These are phyloP conservation scores for Drosophila lacteicornis DNA, from an alignment of 1,140 invertebrate species.

Conservation along the genomic window DNA sequence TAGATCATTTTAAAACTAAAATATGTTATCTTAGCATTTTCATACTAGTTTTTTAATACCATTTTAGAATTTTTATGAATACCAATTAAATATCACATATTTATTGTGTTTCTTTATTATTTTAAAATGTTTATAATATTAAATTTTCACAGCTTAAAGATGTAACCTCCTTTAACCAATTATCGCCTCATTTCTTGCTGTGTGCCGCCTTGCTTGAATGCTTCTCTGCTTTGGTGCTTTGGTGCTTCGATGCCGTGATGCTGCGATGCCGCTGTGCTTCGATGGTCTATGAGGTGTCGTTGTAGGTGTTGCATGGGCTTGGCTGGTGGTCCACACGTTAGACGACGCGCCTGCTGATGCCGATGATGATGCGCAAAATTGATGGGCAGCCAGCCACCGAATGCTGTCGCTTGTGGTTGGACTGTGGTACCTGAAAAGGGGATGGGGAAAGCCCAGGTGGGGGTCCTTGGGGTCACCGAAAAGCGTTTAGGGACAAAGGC, in stretches of 20 bases:
- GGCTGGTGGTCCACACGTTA: conserved; percentile 78
- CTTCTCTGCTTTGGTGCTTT: neutral
- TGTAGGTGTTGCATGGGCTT: conserved; percentile 75
- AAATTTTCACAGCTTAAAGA: no score
- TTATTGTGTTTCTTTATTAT: neutral
- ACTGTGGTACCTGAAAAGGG: neutral
- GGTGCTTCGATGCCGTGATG: conserved; percentile 1
- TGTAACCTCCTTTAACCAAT: no score
- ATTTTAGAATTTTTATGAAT: no score
- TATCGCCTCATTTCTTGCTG: neutral
- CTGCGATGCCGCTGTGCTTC: conserved; percentile 14
- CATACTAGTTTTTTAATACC: no score
- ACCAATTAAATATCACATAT: neutral
- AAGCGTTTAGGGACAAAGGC: neutral
- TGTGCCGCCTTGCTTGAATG: conserved; percentile 18
- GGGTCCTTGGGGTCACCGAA: neutral
- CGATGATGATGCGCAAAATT: conserved; percentile 77
- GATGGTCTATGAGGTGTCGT: conserved; percentile 76
- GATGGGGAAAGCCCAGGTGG: neutral
- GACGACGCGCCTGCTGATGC: conserved; percentile 52
- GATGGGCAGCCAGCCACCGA: conserved; percentile 68
- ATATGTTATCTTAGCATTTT: no score
- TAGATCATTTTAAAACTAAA: no score
- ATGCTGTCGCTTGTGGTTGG: conserved; percentile 29
- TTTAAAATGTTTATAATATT: no score